Conservation (phyloP, 2,113 vertebrate species). For the Chionomys nivalis region DNA sequence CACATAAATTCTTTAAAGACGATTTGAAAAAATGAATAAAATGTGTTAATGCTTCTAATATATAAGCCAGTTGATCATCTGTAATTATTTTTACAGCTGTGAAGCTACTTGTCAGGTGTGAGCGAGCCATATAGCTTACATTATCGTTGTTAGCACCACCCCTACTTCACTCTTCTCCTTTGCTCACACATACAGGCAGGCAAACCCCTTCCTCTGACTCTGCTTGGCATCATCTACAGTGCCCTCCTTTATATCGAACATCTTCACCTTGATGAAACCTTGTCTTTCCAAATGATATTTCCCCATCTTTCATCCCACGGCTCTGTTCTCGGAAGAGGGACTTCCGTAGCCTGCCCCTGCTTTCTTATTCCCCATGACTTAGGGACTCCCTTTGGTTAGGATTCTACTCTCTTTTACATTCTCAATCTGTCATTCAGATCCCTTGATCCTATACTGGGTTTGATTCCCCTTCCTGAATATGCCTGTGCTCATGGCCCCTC, state of each 20-base stretch:
- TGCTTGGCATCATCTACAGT: neutral
- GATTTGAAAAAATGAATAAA: neutral
- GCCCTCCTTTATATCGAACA: neutral
- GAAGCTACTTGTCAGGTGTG: neutral
- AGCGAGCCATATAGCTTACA: neutral
- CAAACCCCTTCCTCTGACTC: neutral
- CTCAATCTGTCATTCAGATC: neutral
- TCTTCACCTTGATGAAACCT: neutral
- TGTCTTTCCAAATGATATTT: neutral
- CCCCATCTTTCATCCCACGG: neutral
- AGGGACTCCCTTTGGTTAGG: neutral
- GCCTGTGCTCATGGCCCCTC: neutral
- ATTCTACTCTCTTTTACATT: neutral
- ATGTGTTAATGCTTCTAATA: neutral
- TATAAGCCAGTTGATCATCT: neutral
- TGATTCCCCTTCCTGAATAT: neutral
- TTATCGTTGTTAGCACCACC: neutral
- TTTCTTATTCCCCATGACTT: neutral
- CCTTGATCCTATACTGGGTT: neutral
- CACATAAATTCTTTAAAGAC: neutral
- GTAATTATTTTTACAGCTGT: conserved; percentile 10
- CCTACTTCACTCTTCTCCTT: neutral
- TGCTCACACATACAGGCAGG: neutral
- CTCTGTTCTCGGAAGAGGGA: neutral
- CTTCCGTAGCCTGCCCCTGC: neutral